Evolutionary conservation across 2,113 vertebrate species (phyloP).

Genomic region (Poeciliopsis occidentalis): DNA sequence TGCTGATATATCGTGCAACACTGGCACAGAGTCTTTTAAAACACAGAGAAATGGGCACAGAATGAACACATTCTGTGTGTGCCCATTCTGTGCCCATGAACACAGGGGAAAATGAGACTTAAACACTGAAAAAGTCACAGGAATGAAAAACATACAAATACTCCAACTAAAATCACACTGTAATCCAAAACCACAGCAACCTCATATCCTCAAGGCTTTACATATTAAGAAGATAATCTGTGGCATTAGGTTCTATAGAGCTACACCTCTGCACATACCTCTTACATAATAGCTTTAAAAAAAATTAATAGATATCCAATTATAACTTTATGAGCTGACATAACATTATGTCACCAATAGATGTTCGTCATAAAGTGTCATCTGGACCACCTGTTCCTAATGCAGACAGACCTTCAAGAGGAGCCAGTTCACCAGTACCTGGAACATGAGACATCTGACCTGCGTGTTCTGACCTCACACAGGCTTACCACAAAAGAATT

Average conservation of each 20-base stretch:
- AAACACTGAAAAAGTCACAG: neutral
- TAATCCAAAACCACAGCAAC: constrained; percentile 4
- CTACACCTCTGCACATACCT: neutral
- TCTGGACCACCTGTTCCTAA: neutral
- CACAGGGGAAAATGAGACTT: too few species aligned
- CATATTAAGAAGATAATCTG: neutral
- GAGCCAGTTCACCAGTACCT: neutral
- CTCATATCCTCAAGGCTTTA: neutral
- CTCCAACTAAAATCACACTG: neutral
- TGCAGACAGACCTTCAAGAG: constrained; percentile 1
- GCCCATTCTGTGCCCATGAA: too few species aligned
- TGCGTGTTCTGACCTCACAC: neutral
- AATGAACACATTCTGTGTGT: too few species aligned
- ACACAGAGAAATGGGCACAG: too few species aligned
- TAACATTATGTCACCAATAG: neutral
- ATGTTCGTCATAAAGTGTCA: neutral
- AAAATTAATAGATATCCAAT: neutral
- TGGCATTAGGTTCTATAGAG: neutral
- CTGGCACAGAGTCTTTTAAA: too few species aligned
- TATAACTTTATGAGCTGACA: neutral
- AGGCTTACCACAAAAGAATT: neutral
- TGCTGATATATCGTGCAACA: too few species aligned
- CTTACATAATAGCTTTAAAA: neutral
- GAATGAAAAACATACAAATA: neutral
- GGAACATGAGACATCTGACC: constrained; percentile 8